phyloP scores from a whole-genome alignment of 2,113 vertebrate species.

The Microtus montanus region DNA sequence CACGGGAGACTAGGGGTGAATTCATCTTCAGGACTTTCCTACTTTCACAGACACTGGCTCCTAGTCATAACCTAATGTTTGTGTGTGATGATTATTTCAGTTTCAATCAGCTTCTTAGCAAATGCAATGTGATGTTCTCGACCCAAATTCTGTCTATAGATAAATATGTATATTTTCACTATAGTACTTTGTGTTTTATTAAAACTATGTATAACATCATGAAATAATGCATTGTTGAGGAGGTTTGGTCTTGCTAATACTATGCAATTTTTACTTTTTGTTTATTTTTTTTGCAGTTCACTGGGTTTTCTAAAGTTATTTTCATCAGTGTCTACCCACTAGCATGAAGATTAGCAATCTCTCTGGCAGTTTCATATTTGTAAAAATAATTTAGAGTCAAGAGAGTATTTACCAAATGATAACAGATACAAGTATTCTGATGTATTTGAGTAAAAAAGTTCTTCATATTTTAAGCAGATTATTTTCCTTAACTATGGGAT shows the following conservation, averaged over 20 bases:
- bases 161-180: not conserved
- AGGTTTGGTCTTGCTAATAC: not conserved
- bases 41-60: not conserved
- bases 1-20: not conserved
- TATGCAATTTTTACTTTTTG: not conserved
- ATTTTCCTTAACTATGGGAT: not conserved
- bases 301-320: not conserved
- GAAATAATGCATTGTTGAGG: not conserved
- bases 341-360: not conserved
- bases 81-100: not conserved
- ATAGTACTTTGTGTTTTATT: constrained; percentile 9
- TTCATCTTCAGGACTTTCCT: not conserved
- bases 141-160: not conserved
- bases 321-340: not conserved
- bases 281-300: not conserved
- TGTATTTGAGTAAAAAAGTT: not conserved
- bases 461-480: not conserved
- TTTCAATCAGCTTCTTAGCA: constrained; percentile 12
- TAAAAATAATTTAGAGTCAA: not conserved
- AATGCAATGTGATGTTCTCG: not conserved
- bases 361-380: not conserved
- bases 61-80: not conserved
- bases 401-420: not conserved
- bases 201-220: not conserved
- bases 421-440: constrained; percentile 15